Evolutionary conservation across 2,113 vertebrate genomes (phyloP), one percentile per base, ranked within the genome.

Genomic region (Odontesthes bonariensis): DNA sequence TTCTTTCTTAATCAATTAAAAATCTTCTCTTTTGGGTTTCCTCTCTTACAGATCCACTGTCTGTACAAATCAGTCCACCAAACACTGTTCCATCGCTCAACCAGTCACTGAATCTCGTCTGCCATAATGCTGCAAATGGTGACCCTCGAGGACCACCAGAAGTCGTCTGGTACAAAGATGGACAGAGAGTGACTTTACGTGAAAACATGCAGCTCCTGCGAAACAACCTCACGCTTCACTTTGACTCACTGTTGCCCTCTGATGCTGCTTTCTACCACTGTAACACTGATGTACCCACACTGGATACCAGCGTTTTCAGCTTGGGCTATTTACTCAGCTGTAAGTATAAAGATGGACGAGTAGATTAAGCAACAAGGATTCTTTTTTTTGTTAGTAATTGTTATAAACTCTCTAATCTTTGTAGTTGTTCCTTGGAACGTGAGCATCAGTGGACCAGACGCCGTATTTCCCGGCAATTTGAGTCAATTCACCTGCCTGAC

Each of bases 261-360:
- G 79, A 87, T 76, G 69, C 57, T 44, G 90, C 85, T 69, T 86
- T 82, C 59, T 90, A 91, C 31, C 77, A 73, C 51, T 92, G 91
- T 76, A 49, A 72, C 22, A 54, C 20, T 0, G 13, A 52, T 9
- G n/a, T 66, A 42, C 66, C 52, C 0, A 32, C 52, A n/a, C 11
- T 47, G 13, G 7, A 67, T 56, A 59, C 9, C 5, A 52, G 17
- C 10, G 70, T 86, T 53, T 23, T 77, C 13, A 90, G 88, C 53
- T 20, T 51, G 38, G 79, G 75, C 0, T 87, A 86, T 63, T 14
- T 64, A 8, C 77, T 91, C 20, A 84, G 8, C 58, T 84, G 84
- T 87, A 59, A 86, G 85, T 75, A 47, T 23, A 8, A 54, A 3
- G 0, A 42, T n/a, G 31, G 0, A 75, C 11, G 3, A 22, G 13